Evolutionary conservation across 2,797 vertebrate species (phyloP).

Genomic region (Lepidocolaptes lacrymiger): DNA sequence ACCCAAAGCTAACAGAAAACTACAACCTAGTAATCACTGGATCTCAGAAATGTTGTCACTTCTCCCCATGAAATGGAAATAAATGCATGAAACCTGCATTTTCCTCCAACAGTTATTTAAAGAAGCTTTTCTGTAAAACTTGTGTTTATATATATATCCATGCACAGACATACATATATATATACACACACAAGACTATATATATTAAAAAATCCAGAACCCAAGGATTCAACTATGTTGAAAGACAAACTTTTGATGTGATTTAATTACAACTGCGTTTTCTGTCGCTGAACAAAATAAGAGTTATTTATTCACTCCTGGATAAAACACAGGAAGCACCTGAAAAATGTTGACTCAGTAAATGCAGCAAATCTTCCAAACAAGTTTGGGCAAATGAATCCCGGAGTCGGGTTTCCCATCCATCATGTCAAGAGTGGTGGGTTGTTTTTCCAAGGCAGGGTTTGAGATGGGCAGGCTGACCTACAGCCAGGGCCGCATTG

Average conservation of each 20-base stretch:
- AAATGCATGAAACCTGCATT: background rate
- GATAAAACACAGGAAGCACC: constrained; percentile 1
- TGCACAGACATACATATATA: background rate
- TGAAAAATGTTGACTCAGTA: background rate
- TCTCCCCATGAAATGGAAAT: background rate
- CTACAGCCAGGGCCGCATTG: constrained; percentile 52
- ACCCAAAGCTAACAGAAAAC: constrained; percentile 22
- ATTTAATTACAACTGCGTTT: background rate
- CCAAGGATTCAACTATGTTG: background rate
- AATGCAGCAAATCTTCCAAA: background rate
- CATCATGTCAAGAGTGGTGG: background rate
- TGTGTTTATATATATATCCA: background rate
- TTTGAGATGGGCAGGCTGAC: background rate
- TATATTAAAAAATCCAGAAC: background rate
- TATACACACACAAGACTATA: background rate
- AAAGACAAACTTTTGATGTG: background rate
- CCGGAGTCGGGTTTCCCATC: background rate
- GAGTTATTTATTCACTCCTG: background rate
- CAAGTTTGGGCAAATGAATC: background rate
- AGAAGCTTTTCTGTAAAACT: background rate
- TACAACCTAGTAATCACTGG: background rate
- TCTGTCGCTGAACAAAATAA: background rate
- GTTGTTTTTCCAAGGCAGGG: constrained; percentile 17
- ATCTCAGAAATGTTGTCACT: background rate
- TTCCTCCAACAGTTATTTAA: background rate